Evolutionary conservation across 2,113 vertebrate genomes (phyloP).

Genomic region (Myotis yumanensis): DNA sequence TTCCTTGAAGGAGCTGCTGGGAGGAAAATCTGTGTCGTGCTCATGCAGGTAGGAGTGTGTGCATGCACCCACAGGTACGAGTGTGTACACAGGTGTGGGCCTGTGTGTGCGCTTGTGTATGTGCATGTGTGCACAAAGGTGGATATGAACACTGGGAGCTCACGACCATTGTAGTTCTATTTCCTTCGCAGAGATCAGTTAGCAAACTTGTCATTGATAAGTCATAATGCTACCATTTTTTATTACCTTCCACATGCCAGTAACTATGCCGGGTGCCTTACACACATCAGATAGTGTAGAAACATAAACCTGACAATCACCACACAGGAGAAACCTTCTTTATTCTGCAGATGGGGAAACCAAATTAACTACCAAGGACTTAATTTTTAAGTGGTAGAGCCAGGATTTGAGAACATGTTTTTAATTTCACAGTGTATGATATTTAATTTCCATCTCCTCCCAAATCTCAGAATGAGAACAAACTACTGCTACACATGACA

Average conservation of each 20-base stretch:
- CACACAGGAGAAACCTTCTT: slow-evolving; percentile 16
- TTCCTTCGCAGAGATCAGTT: slow-evolving; percentile 20
- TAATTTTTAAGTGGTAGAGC: slow-evolving; percentile 22
- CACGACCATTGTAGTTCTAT: neutral
- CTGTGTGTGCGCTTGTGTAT: neutral
- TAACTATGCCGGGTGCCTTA: neutral
- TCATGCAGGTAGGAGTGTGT: neutral
- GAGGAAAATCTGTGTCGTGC: neutral
- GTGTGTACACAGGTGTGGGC: neutral
- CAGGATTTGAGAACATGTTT: neutral
- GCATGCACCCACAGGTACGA: neutral
- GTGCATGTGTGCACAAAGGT: neutral
- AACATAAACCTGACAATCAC: neutral
- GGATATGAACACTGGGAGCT: neutral
- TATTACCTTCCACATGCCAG: neutral
- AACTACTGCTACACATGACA: neutral
- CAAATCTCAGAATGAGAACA: slow-evolving; percentile 11
- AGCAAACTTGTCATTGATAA: slow-evolving; percentile 10
- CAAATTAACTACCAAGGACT: neutral
- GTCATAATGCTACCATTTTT: neutral
- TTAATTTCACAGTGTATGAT: neutral
- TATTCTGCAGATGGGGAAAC: neutral
- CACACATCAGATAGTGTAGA: neutral
- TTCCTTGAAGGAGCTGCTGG: slow-evolving; percentile 55
- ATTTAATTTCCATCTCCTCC: slow-evolving; percentile 34